Base-by-base conservation (phyloP, 2,888 invertebrate species). In the Drosophila helvetica region DNA sequence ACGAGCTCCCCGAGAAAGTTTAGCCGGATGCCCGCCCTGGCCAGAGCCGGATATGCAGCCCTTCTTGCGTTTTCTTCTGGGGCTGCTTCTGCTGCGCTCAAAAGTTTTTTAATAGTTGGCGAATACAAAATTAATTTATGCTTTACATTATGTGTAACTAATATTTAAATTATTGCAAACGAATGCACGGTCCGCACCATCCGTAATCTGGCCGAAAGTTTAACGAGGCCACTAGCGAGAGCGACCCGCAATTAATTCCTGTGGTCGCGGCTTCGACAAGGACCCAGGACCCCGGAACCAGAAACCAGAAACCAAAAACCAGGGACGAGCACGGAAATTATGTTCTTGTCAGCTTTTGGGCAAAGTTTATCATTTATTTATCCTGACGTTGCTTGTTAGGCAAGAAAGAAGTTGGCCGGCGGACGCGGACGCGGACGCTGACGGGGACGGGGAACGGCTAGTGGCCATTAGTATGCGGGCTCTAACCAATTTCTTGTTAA, bases 71-170 rank as follows among this genome's bases (percentile, higher is more conserved):
- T n/a, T 38, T 38, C 38, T 38, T 15, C 47, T 22, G 18, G 33
- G 30, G 46, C 33, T 12, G 33, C 59, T 51, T 30, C 30, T 15
- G 38, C 60, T 51, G 25, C 57, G 48, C 33, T 46, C 43, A 22
- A 84, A 88, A 88, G 66, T 89, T 88, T 77, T 79, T 83, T 83
- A 79, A 86, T 86, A 90, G 86, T 79, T 90, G 83, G 74, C 75
- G 82, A 89, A 88, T 88, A 77, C 80, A 72, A 89, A 88, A 89
- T 89, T 88, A 88, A 90, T 89, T 89, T 89, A 88, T 89, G 81
- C 78, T 78, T 77, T 86, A 88, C 78, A 84, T 86, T 87, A 87
- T 89, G 79, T 88, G 80, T 88, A 88, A 88, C 87, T 86, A 81
- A 86, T 88, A 86, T 88, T 86, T 86, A 84, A 86, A 86, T 80